Evolutionary conservation across 2,113 vertebrate genomes (phyloP).

Genomic region (Heliornis fulica): DNA sequence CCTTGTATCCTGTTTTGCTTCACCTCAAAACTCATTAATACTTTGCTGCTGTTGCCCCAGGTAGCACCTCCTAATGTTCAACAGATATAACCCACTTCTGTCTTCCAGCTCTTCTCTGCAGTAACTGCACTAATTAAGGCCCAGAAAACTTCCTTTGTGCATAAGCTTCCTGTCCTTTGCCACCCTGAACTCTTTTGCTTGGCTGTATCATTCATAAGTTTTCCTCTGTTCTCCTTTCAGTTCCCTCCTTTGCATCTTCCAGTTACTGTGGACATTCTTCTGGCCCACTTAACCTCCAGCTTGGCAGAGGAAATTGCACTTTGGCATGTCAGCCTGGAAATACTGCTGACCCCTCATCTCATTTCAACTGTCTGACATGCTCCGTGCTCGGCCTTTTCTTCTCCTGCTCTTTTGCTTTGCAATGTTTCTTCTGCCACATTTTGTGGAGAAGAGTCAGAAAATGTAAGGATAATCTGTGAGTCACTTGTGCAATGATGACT

Average conservation of each 20-base stretch:
- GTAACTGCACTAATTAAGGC: background rate
- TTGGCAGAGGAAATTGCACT: background rate
- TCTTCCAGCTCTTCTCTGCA: background rate
- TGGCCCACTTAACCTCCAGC: background rate
- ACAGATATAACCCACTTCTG: fast-evolving
- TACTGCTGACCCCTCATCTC: conserved; percentile 1
- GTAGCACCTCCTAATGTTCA: background rate
- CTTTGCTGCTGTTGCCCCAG: background rate
- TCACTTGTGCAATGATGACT: conserved; percentile 27
- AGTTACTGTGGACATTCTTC: background rate
- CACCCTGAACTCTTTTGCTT: background rate
- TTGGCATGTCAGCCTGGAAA: background rate
- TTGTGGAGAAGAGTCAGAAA: conserved; percentile 29
- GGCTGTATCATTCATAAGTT: background rate
- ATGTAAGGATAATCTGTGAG: conserved; percentile 31
- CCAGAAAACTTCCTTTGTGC: background rate
- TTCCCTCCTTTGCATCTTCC: background rate
- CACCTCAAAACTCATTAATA: no score
- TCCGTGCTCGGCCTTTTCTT: background rate
- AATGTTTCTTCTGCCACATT: conserved; percentile 34
- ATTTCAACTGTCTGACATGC: background rate
- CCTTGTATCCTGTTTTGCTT: background rate
- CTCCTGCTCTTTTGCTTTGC: conserved; percentile 11
- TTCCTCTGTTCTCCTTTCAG: background rate
- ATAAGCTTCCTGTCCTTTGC: background rate